These are phyloP conservation scores for Pica pica DNA, from an alignment of 2,113 vertebrate species.

Conservation along the genomic window DNA sequence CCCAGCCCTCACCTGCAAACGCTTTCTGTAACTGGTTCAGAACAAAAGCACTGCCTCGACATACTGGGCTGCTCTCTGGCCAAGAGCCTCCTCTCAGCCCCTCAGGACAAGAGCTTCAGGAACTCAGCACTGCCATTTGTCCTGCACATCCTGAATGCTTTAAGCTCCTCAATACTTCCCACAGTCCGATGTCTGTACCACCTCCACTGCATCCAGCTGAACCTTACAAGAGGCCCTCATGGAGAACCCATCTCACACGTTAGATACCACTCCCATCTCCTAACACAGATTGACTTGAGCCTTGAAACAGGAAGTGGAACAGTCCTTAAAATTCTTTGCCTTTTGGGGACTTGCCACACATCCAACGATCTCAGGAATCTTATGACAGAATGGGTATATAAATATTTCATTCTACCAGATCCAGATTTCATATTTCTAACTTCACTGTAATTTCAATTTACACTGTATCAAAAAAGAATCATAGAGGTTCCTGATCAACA, in stretches of 20 bases:
- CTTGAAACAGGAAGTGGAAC: background rate
- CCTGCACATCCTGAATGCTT: background rate
- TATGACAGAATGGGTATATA: background rate
- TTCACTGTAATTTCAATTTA: background rate
- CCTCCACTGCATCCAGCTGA: background rate
- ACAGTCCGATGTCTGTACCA: rapidly evolving
- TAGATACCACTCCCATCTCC: background rate
- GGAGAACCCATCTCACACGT: rapidly evolving
- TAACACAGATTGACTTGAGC: background rate
- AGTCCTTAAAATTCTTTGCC: background rate
- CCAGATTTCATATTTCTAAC: background rate
- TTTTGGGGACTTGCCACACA: background rate
- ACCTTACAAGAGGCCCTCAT: rapidly evolving
- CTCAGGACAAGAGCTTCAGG: background rate
- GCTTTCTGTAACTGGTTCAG: background rate
- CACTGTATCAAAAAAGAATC: background rate
- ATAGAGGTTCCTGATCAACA: background rate
- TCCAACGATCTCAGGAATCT: background rate
- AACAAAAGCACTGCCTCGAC: background rate
- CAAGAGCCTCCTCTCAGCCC: background rate
- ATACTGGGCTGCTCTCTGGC: background rate
- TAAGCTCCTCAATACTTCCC: background rate
- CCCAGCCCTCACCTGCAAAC: background rate
- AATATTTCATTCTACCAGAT: background rate
- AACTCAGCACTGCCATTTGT: background rate